Evolutionary conservation across 1,140 invertebrate species (phyloP), one percentile per base, ranked within the genome.

Genomic region (Acyrthosiphon pisum): DNA sequence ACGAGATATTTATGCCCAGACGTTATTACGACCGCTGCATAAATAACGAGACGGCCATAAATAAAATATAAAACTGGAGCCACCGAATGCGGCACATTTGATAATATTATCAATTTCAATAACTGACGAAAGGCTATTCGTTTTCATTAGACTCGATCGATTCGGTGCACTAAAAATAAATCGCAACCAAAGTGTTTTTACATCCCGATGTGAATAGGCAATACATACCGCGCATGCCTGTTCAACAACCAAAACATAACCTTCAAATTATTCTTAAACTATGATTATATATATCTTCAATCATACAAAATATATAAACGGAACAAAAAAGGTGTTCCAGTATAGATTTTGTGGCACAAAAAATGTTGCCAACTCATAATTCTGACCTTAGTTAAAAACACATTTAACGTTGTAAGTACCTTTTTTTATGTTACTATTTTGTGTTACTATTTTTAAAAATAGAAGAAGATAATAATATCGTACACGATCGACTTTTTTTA

Each of bases 31-130:
- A 76, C 30, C 14, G 23, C 11, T 84, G 83, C 83, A 41, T 37
- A 26, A 76, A 76, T 76, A 76, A 76, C 30, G 14, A 76, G 0
- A 68, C 14, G 26, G 0, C 6, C 11, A 86, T 46, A 86, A 86
- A 86, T 46, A 86, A 46, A 50, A 50, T 50, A 46, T 37, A 86
- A 46, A 18, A 30, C 44, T 30, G 26, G 26, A 76, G 23, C 7
- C 56, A 56, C 76, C 14, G n/a, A 22, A 84, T 4, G 22, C 2
- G 0, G 18, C 6, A 0, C n/a, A 81, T 81, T n/a, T n/a, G 60
- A 44, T 84, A 26, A 41, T 84, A 84, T 84, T 84, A 84, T 84
- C 41, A 44, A 44, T 84, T 44, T 84, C 83, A 44, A 84, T 84
- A 84, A 84, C 11, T 26, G 22, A 41, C 41, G 22, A 84, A 46